phyloP scores from a whole-genome alignment of 2,113 vertebrate species.

The Chaenogobius annularis region DNA sequence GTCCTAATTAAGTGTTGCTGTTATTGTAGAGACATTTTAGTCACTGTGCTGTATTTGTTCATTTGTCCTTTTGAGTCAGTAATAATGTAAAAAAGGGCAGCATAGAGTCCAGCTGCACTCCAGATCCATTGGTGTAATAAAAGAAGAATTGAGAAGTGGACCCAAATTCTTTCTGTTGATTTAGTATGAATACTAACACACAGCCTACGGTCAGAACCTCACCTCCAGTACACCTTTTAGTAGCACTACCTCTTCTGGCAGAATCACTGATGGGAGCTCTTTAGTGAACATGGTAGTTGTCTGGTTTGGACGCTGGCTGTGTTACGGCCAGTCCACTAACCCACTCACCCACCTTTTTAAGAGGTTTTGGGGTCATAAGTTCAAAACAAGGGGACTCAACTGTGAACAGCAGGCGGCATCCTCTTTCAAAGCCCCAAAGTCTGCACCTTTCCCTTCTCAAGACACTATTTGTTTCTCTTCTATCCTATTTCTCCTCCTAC shows the following conservation, averaged over 20 bases:
- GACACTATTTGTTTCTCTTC: constrained; percentile 29
- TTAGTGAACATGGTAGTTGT: constrained; percentile 56
- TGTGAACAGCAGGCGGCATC: constrained; percentile 67
- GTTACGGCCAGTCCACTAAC: constrained; percentile 73
- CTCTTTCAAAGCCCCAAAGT: constrained; percentile 70
- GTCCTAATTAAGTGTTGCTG: too few relatives aligned
- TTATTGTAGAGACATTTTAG: background rate
- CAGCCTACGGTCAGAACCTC: constrained; percentile 34
- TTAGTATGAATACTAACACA: constrained; percentile 54
- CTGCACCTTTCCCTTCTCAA: constrained; percentile 59
- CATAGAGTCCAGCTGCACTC: constrained; percentile 3
- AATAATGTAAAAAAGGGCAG: background rate
- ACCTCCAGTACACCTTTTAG: constrained; percentile 39
- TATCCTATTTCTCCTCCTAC: constrained; percentile 10
- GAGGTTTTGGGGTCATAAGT: constrained; percentile 75
- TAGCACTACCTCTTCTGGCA: constrained; percentile 43
- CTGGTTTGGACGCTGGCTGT: constrained; percentile 59
- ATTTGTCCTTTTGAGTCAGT: too few relatives aligned
- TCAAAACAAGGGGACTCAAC: constrained; percentile 77
- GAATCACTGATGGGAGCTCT: constrained; percentile 68
- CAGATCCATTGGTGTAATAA: constrained; percentile 37
- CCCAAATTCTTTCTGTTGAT: constrained; percentile 16
- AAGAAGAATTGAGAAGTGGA: constrained; percentile 38
- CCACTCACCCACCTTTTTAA: constrained; percentile 72
- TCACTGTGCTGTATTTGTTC: background rate